phyloP scores from a whole-genome alignment of 2,888 invertebrate genomes.

The Amphimallon solstitiale region DNA sequence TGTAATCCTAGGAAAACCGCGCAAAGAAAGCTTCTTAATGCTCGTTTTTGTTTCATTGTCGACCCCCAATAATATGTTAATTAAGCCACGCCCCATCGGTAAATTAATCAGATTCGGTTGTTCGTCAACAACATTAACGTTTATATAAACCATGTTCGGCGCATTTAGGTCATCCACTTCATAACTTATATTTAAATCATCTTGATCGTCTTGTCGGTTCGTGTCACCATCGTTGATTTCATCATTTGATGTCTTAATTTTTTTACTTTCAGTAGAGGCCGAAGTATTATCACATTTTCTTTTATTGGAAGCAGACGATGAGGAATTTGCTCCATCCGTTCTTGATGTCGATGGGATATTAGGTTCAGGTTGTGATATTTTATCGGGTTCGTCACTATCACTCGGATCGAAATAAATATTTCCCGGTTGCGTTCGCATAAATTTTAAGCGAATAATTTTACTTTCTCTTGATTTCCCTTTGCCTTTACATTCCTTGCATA shows the following conservation, averaged over 20 bases:
- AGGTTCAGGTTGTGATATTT: background rate
- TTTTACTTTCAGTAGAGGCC: background rate
- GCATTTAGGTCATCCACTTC: background rate
- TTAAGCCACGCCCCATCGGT: background rate
- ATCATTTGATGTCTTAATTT: background rate
- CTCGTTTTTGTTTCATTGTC: background rate
- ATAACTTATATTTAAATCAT: background rate
- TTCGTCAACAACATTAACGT: background rate
- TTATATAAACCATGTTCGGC: constrained; percentile 6
- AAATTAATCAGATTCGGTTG: background rate
- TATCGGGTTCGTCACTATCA: background rate
- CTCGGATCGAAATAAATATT: background rate
- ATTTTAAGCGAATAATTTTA: background rate
- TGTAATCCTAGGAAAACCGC: constrained; percentile 55
- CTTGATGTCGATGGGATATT: background rate
- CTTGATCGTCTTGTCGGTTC: too few relatives aligned
- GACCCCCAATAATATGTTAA: background rate
- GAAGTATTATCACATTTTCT: background rate
- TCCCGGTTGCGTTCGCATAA: too few relatives aligned
- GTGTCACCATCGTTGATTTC: background rate
- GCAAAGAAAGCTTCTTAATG: constrained; percentile 50
- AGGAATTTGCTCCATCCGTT: background rate
- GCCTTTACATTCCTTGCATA: constrained; percentile 2
- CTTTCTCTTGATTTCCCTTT: background rate
- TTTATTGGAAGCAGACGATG: background rate